Conservation (phyloP, 2,113 vertebrate genomes). For the Sorex fumeus region DNA sequence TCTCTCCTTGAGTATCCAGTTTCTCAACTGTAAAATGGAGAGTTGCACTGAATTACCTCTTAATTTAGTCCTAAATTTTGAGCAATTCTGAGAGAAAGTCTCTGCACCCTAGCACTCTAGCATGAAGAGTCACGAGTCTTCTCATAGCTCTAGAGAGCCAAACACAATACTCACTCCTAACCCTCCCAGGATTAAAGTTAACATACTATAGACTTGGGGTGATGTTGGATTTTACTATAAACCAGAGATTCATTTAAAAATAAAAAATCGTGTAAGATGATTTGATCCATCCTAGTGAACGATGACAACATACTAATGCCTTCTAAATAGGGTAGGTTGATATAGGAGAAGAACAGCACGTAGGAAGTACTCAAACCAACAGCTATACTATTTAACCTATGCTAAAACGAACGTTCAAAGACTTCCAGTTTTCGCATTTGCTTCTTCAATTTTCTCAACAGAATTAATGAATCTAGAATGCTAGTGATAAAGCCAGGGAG, state of each 20-base stretch:
- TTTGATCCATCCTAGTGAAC: slow-evolving; percentile 31
- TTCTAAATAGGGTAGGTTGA: background rate
- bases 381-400: background rate
- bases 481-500: slow-evolving; percentile 59
- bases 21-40: slow-evolving; percentile 36
- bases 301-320: background rate
- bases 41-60: background rate
- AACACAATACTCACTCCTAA: background rate
- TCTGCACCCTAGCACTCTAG: no score
- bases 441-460: slow-evolving; percentile 57
- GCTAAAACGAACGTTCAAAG: background rate
- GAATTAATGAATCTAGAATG: slow-evolving; percentile 61
- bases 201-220: background rate
- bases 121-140: no score
- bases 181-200: background rate
- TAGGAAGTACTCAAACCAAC: background rate
- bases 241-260: background rate
- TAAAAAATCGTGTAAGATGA: background rate
- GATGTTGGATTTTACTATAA: background rate
- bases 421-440: slow-evolving; percentile 17
- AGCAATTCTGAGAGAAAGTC: no score
- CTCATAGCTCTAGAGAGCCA: no score
- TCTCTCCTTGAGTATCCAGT: background rate
- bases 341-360: background rate
- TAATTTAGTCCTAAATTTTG: background rate